phyloP scores from a whole-genome alignment of 2,888 invertebrate genomes.

The Argyresthia albistria region DNA sequence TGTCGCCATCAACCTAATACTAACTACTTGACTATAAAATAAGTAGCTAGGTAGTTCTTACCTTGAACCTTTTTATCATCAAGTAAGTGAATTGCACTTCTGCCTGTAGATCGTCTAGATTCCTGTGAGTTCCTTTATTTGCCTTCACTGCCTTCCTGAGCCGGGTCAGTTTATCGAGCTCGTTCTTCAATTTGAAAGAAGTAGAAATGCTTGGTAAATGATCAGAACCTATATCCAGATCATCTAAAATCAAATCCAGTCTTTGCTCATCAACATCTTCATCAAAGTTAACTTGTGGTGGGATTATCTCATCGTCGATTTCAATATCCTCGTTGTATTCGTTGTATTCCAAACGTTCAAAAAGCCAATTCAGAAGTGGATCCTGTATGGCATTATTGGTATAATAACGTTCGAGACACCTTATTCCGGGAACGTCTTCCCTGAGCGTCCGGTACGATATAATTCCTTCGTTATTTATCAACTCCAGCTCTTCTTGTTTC shows the following conservation, averaged over 20 bases:
- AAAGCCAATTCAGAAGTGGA: slow-evolving; percentile 36
- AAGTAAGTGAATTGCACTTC: slow-evolving; percentile 17
- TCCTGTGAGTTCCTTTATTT: background rate
- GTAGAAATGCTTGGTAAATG: slow-evolving; percentile 11
- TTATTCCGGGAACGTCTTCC: background rate
- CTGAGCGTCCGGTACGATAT: background rate
- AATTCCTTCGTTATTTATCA: background rate
- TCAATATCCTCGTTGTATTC: background rate
- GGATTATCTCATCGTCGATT: no score
- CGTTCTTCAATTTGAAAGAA: slow-evolving; percentile 22
- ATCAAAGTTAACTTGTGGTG: slow-evolving; percentile 6
- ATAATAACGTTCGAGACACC: background rate
- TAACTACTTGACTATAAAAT: no score
- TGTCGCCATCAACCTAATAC: no score
- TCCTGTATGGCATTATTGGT: slow-evolving; percentile 13
- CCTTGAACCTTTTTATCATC: slow-evolving; percentile 27
- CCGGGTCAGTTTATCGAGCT: slow-evolving; percentile 14
- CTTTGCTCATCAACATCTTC: slow-evolving; percentile 13
- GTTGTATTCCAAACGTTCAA: slow-evolving; percentile 20
- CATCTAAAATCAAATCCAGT: slow-evolving; percentile 8
- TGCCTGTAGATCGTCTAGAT: slow-evolving; percentile 11
- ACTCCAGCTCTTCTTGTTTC: background rate
- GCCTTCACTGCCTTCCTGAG: slow-evolving; percentile 5
- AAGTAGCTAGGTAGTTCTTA: slow-evolving; percentile 19
- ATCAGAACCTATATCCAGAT: no score